These are phyloP conservation scores for Lichenostomus cassidix DNA, from an alignment of 2,113 vertebrate species.

Conservation along the genomic window DNA sequence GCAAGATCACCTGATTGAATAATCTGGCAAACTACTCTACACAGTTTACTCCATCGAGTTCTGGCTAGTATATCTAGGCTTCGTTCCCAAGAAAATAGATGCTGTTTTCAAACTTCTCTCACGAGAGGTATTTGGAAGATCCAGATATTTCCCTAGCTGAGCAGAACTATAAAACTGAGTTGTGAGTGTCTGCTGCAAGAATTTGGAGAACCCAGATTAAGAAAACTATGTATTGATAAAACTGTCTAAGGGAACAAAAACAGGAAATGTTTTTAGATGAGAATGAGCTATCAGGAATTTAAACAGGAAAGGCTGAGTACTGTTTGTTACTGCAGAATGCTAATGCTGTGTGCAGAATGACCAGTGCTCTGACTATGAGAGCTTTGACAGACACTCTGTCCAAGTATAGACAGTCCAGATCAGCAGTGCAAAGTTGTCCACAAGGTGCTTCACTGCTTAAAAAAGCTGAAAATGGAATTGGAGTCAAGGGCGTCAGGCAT, in stretches of 20 bases:
- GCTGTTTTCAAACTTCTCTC: not conserved
- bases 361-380: not conserved
- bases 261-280: slow-evolving; percentile 55
- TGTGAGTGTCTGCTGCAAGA: not conserved
- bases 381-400: not conserved
- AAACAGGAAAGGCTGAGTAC: slow-evolving; percentile 54
- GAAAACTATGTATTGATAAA: slow-evolving; percentile 39
- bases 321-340: slow-evolving; percentile 1
- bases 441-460: not conserved
- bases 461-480: not conserved
- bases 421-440: not conserved
- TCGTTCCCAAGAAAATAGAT: not conserved
- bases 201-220: slow-evolving; percentile 17
- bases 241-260: slow-evolving; percentile 21
- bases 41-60: not conserved
- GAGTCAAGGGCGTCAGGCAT: not conserved
- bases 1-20: not conserved
- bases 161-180: not conserved
- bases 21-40: not conserved
- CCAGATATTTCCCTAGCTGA: not conserved
- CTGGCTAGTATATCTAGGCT: not conserved
- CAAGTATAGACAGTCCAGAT: not conserved
- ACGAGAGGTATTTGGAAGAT: not conserved
- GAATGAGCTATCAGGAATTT: slow-evolving; percentile 36
- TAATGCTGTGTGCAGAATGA: not conserved